Conservation (phyloP, 2,888 invertebrate species). For the Axea sp. region DNA sequence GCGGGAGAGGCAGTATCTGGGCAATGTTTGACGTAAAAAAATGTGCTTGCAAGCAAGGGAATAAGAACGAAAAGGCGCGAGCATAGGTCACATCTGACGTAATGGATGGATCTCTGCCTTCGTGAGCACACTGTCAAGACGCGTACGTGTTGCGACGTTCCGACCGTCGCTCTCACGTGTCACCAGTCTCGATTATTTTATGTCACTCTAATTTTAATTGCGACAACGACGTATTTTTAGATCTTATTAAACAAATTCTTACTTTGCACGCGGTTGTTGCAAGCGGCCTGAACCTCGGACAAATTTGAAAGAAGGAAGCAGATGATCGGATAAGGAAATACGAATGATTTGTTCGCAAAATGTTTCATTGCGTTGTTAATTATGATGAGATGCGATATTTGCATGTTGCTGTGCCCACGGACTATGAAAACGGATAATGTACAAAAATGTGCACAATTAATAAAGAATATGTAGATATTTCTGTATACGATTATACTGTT, state of each 20-base stretch:
- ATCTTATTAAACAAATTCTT: too few relatives aligned
- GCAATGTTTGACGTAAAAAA: slow-evolving; percentile 40
- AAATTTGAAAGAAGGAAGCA: slow-evolving; percentile 18
- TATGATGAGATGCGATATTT: slow-evolving; percentile 31
- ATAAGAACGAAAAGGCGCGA: slow-evolving; percentile 58
- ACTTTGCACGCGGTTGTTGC: too few relatives aligned
- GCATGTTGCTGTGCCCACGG: slow-evolving; percentile 24
- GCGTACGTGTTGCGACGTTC: slow-evolving; percentile 19
- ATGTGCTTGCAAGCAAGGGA: slow-evolving; percentile 46
- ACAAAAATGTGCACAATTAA: slow-evolving; percentile 9
- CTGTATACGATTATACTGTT: slow-evolving; percentile 37
- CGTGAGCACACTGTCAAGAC: slow-evolving; percentile 56
- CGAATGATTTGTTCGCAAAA: slow-evolving; percentile 19
- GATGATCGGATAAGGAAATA: slow-evolving; percentile 12
- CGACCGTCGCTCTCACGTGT: slow-evolving; percentile 19
- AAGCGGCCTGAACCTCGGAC: too few relatives aligned
- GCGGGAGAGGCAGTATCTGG: too few relatives aligned
- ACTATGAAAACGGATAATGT: slow-evolving; percentile 45
- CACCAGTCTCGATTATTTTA: slow-evolving; percentile 35
- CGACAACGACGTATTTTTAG: background rate
- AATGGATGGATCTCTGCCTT: slow-evolving; percentile 63
- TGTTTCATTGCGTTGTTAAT: slow-evolving; percentile 37
- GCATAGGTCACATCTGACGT: slow-evolving; percentile 71
- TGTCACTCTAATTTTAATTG: slow-evolving; percentile 51
- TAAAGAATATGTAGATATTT: slow-evolving; percentile 30